A percentile compares a stretch with the other conserved stretches of the same genome.
Conservation (phyloP, 1,140 invertebrate genomes). For the Drosophila leontia region DNA sequence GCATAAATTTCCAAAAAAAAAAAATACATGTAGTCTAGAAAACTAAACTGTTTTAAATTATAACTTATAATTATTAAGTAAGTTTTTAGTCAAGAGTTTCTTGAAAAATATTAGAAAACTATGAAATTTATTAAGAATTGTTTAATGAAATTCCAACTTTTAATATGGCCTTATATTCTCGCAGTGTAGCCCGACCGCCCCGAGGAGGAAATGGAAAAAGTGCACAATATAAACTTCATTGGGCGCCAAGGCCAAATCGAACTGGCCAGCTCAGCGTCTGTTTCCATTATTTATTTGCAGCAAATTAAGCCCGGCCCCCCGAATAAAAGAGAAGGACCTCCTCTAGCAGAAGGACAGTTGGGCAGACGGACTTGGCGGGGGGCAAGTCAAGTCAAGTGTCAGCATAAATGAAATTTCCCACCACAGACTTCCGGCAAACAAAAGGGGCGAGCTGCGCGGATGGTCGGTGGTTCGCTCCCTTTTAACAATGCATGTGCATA, state of each 20-base stretch:
- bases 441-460: conserved; percentile 13
- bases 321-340: conserved; percentile 15
- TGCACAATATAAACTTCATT: conserved; percentile 68
- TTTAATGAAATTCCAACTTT: too few relatives aligned
- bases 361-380: conserved; percentile 11
- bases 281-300: conserved; percentile 79
- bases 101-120: neutral
- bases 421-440: conserved; percentile 75
- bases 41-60: neutral
- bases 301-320: conserved; percentile 68
- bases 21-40: neutral
- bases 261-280: conserved; percentile 56
- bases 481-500: conserved; percentile 75
- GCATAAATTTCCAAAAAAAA: too few relatives aligned
- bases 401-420: conserved; percentile 84
- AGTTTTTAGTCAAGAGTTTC: too few relatives aligned
- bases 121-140: too few relatives aligned
- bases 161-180: neutral
- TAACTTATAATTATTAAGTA: too few relatives aligned
- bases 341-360: conserved; percentile 7
- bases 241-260: conserved; percentile 68
- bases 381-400: conserved; percentile 75
- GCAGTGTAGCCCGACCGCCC: conserved; percentile 1
- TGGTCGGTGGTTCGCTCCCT: conserved; percentile 1
- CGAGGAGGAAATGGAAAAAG: conserved; percentile 71